Evolutionary conservation across 2,888 invertebrate species (phyloP).

Genomic region (Junonia oenone): DNA sequence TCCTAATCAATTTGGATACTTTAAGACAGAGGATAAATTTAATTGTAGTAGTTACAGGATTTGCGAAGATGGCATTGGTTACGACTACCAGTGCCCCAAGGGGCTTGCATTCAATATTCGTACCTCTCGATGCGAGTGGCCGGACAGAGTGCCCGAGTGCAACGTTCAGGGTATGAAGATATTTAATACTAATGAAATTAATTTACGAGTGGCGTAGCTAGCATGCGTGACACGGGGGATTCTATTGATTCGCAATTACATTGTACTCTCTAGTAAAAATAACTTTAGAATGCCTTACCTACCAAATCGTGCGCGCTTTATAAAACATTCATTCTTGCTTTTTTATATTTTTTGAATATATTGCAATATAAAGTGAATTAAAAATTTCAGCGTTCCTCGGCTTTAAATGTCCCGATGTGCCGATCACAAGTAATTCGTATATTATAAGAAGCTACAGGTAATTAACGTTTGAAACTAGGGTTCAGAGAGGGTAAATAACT

Average conservation of each 20-base stretch:
- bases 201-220: no score
- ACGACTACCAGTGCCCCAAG: not conserved
- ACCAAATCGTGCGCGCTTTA: no score
- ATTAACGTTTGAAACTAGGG: no score
- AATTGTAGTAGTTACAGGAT: not conserved
- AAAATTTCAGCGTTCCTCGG: conserved; percentile 4
- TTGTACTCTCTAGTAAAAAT: no score
- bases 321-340: no score
- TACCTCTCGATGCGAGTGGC: conserved; percentile 87
- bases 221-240: no score
- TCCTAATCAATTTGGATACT: not conserved
- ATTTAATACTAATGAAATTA: not conserved
- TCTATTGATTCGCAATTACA: no score
- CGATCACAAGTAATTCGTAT: not conserved
- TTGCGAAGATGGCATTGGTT: not conserved
- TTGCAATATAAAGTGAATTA: no score
- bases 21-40: not conserved
- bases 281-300: no score
- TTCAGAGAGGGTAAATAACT: no score
- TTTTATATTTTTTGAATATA: no score
- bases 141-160: conserved; percentile 89
- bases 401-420: not conserved
- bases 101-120: not conserved
- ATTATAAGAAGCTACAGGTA: not conserved
- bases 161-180: conserved; percentile 85